Percentiles rank a stretch among this genome's conserved stretches.
phyloP scores from a whole-genome alignment of 2,113 vertebrate genomes.

The Elanoides forficatus region DNA sequence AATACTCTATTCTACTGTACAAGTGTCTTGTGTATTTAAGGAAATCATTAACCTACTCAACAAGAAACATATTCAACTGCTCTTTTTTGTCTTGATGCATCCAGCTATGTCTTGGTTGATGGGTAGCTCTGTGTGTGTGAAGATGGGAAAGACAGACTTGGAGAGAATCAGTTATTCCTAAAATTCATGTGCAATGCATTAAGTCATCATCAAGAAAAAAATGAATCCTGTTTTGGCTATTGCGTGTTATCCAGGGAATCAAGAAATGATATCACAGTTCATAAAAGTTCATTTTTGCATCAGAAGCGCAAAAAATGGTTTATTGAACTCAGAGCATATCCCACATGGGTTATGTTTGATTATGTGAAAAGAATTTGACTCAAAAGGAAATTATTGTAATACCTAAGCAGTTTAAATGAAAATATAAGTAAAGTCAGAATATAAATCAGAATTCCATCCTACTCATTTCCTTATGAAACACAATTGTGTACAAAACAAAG shows the following conservation, averaged over 20 bases:
- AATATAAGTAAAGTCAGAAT: not conserved
- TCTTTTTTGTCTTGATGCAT: not conserved
- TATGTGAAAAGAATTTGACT: not conserved
- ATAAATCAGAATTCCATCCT: not conserved
- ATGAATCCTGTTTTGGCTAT: not conserved
- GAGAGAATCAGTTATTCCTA: not conserved
- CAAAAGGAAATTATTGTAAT: not conserved
- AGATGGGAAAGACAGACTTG: not conserved
- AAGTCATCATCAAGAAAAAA: not conserved
- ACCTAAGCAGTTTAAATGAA: not conserved
- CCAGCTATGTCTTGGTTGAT: not conserved
- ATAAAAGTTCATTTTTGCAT: not conserved
- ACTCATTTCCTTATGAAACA: not conserved
- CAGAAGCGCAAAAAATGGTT: not conserved
- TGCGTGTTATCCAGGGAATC: not conserved
- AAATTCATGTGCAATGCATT: accelerated
- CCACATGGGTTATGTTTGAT: not conserved
- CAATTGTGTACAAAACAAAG: not conserved
- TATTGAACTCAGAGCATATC: not conserved
- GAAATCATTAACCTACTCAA: not conserved
- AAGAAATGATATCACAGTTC: not conserved
- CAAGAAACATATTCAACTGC: not conserved
- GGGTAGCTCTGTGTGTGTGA: not conserved
- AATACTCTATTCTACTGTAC: not conserved
- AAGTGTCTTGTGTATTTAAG: not conserved